Evolutionary conservation across 2,113 vertebrate genomes (phyloP).

Genomic region (Heterocephalus glaber): DNA sequence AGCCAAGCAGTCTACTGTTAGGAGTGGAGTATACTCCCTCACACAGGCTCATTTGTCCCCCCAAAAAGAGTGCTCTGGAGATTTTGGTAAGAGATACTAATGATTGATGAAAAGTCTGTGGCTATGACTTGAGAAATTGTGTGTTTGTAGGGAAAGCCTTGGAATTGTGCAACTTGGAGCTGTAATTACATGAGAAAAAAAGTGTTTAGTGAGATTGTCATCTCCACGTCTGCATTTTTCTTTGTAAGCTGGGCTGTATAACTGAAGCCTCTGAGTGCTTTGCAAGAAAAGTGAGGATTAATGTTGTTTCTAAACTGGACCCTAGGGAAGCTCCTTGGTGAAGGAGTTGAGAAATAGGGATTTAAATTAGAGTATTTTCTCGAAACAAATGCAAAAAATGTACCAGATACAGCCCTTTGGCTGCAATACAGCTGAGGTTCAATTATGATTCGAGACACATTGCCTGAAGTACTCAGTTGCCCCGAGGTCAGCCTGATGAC

Average conservation of each 20-base stretch:
- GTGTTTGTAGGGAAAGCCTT: background rate
- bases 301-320: constrained; percentile 52
- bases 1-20: background rate
- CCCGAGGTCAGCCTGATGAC: constrained; percentile 64
- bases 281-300: constrained; percentile 50
- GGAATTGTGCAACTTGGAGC: constrained; percentile 12
- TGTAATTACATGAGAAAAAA: constrained; percentile 26
- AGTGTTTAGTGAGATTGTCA: background rate
- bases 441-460: constrained; percentile 37
- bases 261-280: constrained; percentile 44
- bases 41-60: background rate
- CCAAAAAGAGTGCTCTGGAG: constrained; percentile 25
- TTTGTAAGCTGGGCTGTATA: constrained; percentile 46
- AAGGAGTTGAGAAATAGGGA: background rate
- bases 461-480: constrained; percentile 18
- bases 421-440: background rate
- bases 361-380: constrained; percentile 60
- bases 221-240: constrained; percentile 17
- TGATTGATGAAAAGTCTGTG: background rate
- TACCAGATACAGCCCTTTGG: background rate
- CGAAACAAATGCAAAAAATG: constrained; percentile 54
- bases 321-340: constrained; percentile 2
- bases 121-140: constrained; percentile 15
- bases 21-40: background rate
- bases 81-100: constrained; percentile 37